Evolutionary conservation across 2,888 invertebrate genomes (phyloP).

Genomic region (Mythimna loreyi): DNA sequence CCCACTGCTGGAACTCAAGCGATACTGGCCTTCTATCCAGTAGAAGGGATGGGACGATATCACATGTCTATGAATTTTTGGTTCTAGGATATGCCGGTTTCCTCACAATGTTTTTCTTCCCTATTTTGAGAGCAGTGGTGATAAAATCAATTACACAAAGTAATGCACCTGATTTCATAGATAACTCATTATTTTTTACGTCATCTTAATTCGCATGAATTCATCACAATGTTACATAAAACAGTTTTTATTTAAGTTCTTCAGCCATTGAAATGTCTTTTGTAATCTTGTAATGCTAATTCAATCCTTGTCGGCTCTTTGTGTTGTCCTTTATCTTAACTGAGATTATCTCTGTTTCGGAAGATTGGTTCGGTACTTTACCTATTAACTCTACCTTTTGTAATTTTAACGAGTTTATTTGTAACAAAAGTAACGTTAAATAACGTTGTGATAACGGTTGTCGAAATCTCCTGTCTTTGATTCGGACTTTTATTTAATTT

Average conservation of each 20-base stretch:
- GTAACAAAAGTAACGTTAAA: conserved; percentile 74
- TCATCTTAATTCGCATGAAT: conserved; percentile 31
- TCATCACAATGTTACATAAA: conserved; percentile 55
- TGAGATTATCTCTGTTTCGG: conserved; percentile 77
- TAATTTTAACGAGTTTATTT: conserved; percentile 80
- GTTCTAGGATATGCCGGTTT: too few relatives aligned
- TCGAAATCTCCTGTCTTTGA: conserved; percentile 51
- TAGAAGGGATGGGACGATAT: too few relatives aligned
- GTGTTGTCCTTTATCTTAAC: conserved; percentile 77
- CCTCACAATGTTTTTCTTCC: too few relatives aligned
- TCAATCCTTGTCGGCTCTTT: conserved; percentile 78
- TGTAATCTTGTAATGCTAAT: conserved; percentile 83
- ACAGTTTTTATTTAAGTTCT: conserved; percentile 68
- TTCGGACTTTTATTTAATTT: conserved; percentile 46
- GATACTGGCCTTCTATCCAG: too few relatives aligned
- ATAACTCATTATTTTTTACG: not conserved
- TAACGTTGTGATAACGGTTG: conserved; percentile 68
- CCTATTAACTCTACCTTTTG: conserved; percentile 77
- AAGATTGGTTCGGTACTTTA: conserved; percentile 78
- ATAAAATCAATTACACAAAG: too few relatives aligned
- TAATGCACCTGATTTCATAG: too few relatives aligned
- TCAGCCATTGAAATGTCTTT: conserved; percentile 66
- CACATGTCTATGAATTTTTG: too few relatives aligned
- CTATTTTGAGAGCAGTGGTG: too few relatives aligned
- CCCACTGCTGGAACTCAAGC: too few relatives aligned